A percentile compares a stretch with the other conserved stretches of the same genome.
Conservation (phyloP, 2,888 invertebrate genomes). For the Carcina quercana region DNA sequence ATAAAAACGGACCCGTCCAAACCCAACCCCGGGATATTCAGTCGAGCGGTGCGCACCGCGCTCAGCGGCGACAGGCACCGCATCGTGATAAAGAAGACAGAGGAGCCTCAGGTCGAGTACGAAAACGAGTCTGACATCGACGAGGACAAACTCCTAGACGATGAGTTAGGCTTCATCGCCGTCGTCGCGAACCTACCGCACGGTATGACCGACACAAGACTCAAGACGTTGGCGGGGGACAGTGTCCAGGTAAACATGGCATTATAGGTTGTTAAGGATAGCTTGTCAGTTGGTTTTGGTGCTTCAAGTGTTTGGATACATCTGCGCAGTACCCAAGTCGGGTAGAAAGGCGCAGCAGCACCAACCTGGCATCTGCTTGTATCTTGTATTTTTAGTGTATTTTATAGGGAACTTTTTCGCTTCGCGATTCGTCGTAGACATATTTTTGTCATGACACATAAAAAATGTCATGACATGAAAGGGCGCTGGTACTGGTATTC, state of each 20-base stretch:
- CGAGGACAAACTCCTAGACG: constrained; percentile 29
- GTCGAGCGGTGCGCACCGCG: constrained; percentile 51
- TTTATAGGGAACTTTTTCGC: too few species aligned
- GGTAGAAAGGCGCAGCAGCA: not conserved
- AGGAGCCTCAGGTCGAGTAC: constrained; percentile 41
- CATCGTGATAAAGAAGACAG: constrained; percentile 27
- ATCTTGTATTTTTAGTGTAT: too few species aligned
- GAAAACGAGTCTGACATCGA: constrained; percentile 36
- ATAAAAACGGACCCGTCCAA: constrained; percentile 35
- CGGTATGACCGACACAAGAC: constrained; percentile 60
- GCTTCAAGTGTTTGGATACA: not conserved
- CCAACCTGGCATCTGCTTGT: too few species aligned
- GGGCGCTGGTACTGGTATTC: too few species aligned
- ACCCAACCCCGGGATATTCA: constrained; percentile 54
- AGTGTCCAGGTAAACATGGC: constrained; percentile 53
- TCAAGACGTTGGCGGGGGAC: constrained; percentile 53
- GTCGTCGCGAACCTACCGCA: constrained; percentile 50
- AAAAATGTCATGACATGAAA: too few species aligned
- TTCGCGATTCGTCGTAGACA: too few species aligned
- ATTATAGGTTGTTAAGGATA: not conserved
- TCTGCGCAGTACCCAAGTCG: not conserved
- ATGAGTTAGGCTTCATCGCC: constrained; percentile 27
- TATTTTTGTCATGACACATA: too few species aligned
- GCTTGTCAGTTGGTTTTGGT: not conserved
- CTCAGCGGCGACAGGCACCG: constrained; percentile 29